These are phyloP conservation scores for Chymomyza caudatula DNA, from an alignment of 2,888 invertebrate species.

Conservation along the genomic window DNA sequence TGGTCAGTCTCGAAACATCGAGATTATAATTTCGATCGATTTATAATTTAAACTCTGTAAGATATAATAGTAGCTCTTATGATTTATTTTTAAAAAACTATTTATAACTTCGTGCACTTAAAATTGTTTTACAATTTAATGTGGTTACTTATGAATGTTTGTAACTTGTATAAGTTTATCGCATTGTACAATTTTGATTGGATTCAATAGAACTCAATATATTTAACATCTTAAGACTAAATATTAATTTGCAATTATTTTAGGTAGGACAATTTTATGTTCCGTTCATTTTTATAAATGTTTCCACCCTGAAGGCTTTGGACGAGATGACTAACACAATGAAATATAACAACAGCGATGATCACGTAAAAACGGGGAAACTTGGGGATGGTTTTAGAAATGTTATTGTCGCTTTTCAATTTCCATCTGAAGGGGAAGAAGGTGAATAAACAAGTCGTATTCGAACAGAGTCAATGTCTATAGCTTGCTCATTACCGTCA, in stretches of 20 bases:
- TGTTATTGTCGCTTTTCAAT: not conserved
- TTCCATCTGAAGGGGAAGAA: constrained; percentile 38
- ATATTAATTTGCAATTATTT: not conserved
- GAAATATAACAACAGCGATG: constrained; percentile 2
- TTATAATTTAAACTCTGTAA: too few species aligned
- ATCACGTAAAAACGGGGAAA: not conserved
- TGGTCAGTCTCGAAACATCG: too few species aligned
- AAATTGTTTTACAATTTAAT: constrained; percentile 61
- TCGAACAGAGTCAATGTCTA: not conserved
- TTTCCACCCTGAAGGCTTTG: not conserved
- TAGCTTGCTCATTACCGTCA: constrained; percentile 40
- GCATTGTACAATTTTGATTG: too few species aligned
- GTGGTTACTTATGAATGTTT: not conserved
- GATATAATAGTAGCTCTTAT: too few species aligned
- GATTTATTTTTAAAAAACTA: constrained; percentile 18
- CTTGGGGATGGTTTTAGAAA: not conserved
- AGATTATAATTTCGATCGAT: too few species aligned
- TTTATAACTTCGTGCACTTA: constrained; percentile 39
- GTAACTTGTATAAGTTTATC: not conserved
- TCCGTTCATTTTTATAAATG: not conserved
- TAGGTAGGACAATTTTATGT: not conserved
- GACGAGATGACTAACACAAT: not conserved
- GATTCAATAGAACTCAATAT: constrained; percentile 24
- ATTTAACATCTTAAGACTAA: constrained; percentile 10
- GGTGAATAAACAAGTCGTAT: constrained; percentile 9